phyloP scores from a whole-genome alignment of 1,140 invertebrate species.

The Camponotus floridanus region DNA sequence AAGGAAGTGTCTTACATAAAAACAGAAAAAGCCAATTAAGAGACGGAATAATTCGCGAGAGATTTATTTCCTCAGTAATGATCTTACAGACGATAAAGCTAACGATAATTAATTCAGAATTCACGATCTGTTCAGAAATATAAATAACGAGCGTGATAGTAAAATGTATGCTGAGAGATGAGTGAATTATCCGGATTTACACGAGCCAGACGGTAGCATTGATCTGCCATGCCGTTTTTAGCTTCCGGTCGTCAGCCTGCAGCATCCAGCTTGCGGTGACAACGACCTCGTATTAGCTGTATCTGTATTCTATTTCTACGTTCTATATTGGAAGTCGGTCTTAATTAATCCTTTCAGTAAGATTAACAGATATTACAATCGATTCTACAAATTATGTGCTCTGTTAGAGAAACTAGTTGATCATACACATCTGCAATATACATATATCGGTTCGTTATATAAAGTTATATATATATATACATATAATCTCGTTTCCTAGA shows the following conservation, averaged over 20 bases:
- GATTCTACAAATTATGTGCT: background rate
- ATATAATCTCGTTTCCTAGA: background rate
- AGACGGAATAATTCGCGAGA: background rate
- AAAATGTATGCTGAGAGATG: constrained; percentile 23
- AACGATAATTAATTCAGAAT: constrained; percentile 36
- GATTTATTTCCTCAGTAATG: background rate
- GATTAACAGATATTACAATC: background rate
- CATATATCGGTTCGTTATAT: background rate
- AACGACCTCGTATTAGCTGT: constrained; percentile 39
- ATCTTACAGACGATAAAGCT: background rate
- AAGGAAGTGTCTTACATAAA: background rate
- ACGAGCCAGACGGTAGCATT: constrained; percentile 44
- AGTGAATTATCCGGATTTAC: constrained; percentile 40
- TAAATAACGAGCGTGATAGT: background rate
- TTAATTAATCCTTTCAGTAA: constrained; percentile 12
- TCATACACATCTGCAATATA: background rate
- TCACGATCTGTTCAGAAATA: background rate
- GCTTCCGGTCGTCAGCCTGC: constrained; percentile 37
- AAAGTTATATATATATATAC: too few relatives aligned
- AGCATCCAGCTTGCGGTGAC: constrained; percentile 43
- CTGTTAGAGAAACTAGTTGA: background rate
- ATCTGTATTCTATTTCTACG: constrained; percentile 24
- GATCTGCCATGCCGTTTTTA: constrained; percentile 46
- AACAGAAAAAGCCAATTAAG: background rate
- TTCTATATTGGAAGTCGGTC: constrained; percentile 8